These are phyloP conservation scores for Hesperia comma DNA, from an alignment of 2,888 invertebrate genomes.

Conservation along the genomic window DNA sequence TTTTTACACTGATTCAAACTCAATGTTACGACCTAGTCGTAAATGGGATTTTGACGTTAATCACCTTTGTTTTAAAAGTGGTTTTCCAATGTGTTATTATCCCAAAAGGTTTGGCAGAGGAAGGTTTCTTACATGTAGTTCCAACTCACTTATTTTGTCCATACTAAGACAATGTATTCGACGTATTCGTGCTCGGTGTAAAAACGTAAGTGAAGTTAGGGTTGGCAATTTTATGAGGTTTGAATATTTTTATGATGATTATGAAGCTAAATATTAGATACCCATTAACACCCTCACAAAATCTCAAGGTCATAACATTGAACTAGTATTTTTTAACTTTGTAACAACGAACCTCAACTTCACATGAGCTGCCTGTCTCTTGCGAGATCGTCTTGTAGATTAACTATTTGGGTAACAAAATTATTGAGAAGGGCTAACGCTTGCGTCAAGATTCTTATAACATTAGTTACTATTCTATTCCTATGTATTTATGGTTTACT, in stretches of 20 bases:
- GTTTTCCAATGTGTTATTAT: slow-evolving; percentile 29
- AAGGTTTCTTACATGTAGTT: slow-evolving; percentile 64
- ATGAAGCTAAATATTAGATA: too few species aligned
- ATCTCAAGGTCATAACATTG: too few species aligned
- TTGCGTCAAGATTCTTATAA: too few species aligned
- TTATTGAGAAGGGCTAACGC: too few species aligned
- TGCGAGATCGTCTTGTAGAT: too few species aligned
- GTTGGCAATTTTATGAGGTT: slow-evolving; percentile 45
- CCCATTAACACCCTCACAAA: neutral
- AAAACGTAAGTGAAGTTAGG: slow-evolving; percentile 61
- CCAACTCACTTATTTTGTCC: slow-evolving; percentile 77
- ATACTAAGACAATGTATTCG: slow-evolving; percentile 77
- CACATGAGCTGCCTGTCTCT: too few species aligned
- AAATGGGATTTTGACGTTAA: slow-evolving; percentile 35
- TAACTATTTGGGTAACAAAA: too few species aligned
- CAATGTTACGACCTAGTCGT: slow-evolving; percentile 10
- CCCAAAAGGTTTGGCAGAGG: slow-evolving; percentile 46
- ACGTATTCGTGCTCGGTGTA: slow-evolving; percentile 66
- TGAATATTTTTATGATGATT: too few species aligned
- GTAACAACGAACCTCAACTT: too few species aligned
- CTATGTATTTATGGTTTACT: too few species aligned
- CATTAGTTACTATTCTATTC: too few species aligned
- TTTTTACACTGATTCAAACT: rapidly evolving
- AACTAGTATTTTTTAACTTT: too few species aligned
- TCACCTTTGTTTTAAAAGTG: slow-evolving; percentile 25